These are phyloP conservation scores for Siniperca scherzeri DNA, from an alignment of 2,797 vertebrate genomes.

Conservation along the genomic window DNA sequence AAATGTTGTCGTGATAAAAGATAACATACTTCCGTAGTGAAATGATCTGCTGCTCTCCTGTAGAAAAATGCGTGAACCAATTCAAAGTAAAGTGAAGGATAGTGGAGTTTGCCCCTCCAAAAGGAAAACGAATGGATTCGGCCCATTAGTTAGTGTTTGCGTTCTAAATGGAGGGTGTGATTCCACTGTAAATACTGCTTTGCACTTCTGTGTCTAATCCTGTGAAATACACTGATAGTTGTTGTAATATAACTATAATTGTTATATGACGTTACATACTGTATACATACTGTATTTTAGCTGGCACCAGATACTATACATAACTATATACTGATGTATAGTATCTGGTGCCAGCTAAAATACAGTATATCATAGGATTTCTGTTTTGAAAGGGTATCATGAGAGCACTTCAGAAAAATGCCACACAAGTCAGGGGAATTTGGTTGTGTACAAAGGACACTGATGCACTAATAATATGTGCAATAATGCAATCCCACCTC, in stretches of 20 bases:
- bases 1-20: slow-evolving; percentile 17
- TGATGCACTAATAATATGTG: neutral
- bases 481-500: neutral
- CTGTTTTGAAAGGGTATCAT: neutral
- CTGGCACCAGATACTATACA: too few species aligned
- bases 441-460: neutral
- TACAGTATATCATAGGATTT: neutral
- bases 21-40: slow-evolving; percentile 17
- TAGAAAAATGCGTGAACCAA: neutral
- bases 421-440: neutral
- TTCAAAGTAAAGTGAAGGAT: slow-evolving; percentile 5
- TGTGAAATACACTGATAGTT: neutral
- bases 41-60: slow-evolving; percentile 5
- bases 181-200: slow-evolving; percentile 4
- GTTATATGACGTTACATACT: neutral
- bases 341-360: neutral
- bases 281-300: too few species aligned
- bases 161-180: neutral
- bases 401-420: neutral
- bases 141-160: slow-evolving; percentile 19
- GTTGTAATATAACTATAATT: neutral
- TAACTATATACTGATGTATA: too few species aligned
- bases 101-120: neutral
- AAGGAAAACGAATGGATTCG: neutral
- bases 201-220: neutral